phyloP scores from a whole-genome alignment of 2,888 invertebrate species.

The Tinea trinotella region DNA sequence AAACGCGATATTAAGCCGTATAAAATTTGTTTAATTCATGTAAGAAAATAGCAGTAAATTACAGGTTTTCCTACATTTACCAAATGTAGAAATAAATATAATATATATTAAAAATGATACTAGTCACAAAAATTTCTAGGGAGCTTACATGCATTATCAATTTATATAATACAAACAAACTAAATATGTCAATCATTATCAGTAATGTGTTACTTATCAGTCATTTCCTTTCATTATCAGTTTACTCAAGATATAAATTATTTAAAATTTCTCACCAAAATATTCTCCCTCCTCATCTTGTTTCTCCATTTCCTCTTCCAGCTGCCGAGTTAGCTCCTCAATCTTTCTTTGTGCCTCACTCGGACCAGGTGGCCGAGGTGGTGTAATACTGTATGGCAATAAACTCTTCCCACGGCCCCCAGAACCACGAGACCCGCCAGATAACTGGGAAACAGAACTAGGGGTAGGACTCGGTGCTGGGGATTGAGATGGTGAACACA shows the following conservation, averaged over 20 bases:
- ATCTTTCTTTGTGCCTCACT: slow-evolving; percentile 95
- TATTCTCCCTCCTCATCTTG: slow-evolving; percentile 96
- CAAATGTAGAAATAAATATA: too few relatives aligned
- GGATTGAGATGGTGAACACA: slow-evolving; percentile 66
- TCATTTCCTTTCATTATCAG: slow-evolving; percentile 10
- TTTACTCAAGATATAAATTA: slow-evolving; percentile 15
- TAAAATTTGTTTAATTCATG: too few relatives aligned
- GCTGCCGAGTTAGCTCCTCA: slow-evolving; percentile 90
- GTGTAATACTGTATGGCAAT: slow-evolving; percentile 90
- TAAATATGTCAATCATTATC: not conserved
- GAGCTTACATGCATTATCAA: too few relatives aligned
- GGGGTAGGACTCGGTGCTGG: slow-evolving; percentile 78
- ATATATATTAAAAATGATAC: too few relatives aligned
- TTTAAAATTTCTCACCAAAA: slow-evolving; percentile 80
- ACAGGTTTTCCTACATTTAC: too few relatives aligned
- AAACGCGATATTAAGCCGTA: too few relatives aligned
- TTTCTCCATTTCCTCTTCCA: slow-evolving; percentile 96
- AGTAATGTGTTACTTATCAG: not conserved
- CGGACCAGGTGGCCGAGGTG: slow-evolving; percentile 88
- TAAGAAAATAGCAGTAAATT: too few relatives aligned
- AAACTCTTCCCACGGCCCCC: slow-evolving; percentile 76
- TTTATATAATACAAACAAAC: too few relatives aligned
- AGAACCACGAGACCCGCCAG: slow-evolving; percentile 73
- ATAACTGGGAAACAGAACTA: slow-evolving; percentile 72
- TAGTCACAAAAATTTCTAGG: too few relatives aligned